These are phyloP conservation scores for Melitaea athalia DNA, from an alignment of 2,888 invertebrate species.

Conservation along the genomic window DNA sequence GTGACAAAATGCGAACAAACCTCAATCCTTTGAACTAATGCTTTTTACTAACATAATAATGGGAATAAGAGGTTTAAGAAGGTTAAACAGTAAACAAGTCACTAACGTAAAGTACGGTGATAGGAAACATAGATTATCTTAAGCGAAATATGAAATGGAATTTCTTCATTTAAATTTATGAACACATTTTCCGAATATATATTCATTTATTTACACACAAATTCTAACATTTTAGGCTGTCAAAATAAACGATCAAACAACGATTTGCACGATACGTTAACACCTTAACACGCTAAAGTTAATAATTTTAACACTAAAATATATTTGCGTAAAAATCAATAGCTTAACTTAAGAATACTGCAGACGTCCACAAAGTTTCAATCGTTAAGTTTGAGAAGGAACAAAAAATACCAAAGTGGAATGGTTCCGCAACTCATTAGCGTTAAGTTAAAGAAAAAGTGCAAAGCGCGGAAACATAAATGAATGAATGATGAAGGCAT, in stretches of 20 bases:
- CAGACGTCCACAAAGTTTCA: slow-evolving; percentile 7
- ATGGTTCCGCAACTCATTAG: slow-evolving; percentile 42
- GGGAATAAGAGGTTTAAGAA: no score
- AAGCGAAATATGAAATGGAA: no score
- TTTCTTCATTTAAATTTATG: no score
- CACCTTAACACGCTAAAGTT: background rate
- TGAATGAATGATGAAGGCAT: slow-evolving; percentile 29
- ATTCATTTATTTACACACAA: background rate
- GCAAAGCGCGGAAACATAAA: slow-evolving; percentile 35
- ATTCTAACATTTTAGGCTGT: background rate
- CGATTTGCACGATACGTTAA: background rate
- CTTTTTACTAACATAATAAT: no score
- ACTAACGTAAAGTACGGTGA: no score
- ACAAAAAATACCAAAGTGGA: slow-evolving; percentile 29
- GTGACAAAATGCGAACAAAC: slow-evolving; percentile 26
- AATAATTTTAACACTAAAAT: background rate
- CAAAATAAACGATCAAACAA: background rate
- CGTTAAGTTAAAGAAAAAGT: slow-evolving; percentile 36
- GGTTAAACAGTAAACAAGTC: no score
- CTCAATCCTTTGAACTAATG: no score
- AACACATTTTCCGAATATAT: no score
- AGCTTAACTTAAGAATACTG: slow-evolving; percentile 11
- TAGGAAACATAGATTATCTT: no score
- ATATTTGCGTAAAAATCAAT: slow-evolving; percentile 5
- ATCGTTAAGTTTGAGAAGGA: slow-evolving; percentile 13